Evolutionary conservation across 2,888 invertebrate genomes (phyloP), one percentile per base, ranked within the genome.

Genomic region (Campoletis raptor): DNA sequence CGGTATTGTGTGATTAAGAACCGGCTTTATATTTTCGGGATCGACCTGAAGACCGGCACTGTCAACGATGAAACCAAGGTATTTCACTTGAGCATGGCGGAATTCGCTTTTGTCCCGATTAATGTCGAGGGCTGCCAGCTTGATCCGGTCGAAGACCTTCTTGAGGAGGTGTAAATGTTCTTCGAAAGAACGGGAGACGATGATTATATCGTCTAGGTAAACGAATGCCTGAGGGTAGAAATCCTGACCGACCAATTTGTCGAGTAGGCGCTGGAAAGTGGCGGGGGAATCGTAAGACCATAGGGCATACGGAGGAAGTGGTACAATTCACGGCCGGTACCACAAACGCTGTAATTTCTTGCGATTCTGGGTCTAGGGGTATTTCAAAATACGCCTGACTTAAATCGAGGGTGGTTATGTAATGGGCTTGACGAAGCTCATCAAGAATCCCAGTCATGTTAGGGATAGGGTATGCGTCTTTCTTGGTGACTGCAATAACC

Each of bases 371-470:
- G 85, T 81, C 86, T 70, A 90, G 54, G 1, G 90, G 90, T 36
- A 93, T 86, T 76, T 93, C 91, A 70, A 86, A 90, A 77, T 90
- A 92, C 0, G 91, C 92, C n/a, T 87, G 87, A 57, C 87, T 90
- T 15, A 90, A 64, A 81, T 94, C 93, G 1, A 93, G 72, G 6
- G 91, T 91, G 1, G 89, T 87, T n/a, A 94, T 83, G 5, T 74
- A 70, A 2, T 70, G 30, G 0, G 70, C 70, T 15, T 48, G 70
- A 0, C 70, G 48, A 0, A 54, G 12, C 2, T 72, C 42, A 15
- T 74, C 74, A 0, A 74, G 24, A 12, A 74, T 74, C 18, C 74
- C 42, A 15, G 40, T 61, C 74, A 74, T 74, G 1, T 61, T 7
- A 0, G 74, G 74, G n/a, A 74, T 74, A 2, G 73, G 54, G 36